Conservation (phyloP, 2,888 invertebrate species). For the Morpho helenor region DNA sequence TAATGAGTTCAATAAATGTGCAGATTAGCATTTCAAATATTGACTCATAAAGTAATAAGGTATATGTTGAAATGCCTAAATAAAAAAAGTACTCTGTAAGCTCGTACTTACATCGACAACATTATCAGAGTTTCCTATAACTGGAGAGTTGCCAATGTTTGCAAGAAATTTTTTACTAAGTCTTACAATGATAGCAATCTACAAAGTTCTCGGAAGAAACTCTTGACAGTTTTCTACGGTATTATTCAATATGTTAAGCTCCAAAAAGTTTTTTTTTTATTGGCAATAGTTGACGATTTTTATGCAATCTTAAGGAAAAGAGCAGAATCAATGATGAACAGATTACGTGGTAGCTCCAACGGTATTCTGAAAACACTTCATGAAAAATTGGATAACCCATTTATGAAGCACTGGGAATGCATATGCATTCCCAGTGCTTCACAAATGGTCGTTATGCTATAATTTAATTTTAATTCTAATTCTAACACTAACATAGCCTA, state of each 20-base stretch:
- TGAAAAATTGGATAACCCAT: too few relatives aligned
- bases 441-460: too few relatives aligned
- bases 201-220: constrained; percentile 17
- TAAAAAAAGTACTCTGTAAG: constrained; percentile 1
- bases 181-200: constrained; percentile 24
- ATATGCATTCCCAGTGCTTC: too few relatives aligned
- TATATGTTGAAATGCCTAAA: not conserved
- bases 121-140: constrained; percentile 14
- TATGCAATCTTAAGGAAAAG: too few relatives aligned
- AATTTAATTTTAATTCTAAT: too few relatives aligned
- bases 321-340: too few relatives aligned
- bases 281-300: too few relatives aligned
- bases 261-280: not conserved
- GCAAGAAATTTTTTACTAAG: constrained; percentile 22
- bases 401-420: too few relatives aligned
- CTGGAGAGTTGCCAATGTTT: constrained; percentile 27
- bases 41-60: not conserved
- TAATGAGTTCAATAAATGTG: too few relatives aligned
- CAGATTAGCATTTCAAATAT: not conserved
- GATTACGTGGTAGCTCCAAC: too few relatives aligned
- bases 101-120: constrained; percentile 4
- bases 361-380: too few relatives aligned
- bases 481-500: too few relatives aligned
- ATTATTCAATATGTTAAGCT: not conserved
- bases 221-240: constrained; percentile 15